Evolutionary conservation across 2,888 invertebrate genomes (phyloP), one percentile per base, ranked within the genome.

Genomic region (Micoletzkya japonica): DNA sequence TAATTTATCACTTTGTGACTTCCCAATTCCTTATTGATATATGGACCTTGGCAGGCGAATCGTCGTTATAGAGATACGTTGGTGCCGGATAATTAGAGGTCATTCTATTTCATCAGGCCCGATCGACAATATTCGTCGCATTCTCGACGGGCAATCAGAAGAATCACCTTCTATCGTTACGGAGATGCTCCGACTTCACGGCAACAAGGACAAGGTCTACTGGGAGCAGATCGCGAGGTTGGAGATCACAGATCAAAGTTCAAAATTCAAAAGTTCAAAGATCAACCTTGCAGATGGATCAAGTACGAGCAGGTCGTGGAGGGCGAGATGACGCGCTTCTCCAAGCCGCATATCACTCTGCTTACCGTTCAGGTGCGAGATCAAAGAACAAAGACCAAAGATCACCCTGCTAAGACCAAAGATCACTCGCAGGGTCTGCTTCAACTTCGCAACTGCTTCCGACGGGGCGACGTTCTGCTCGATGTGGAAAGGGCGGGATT

Each of bases 231-330:
- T 56, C 14, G 68, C 71, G 10, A 71, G 69, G 67, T 69, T 2
- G 6, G 44, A 14, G 20, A 14, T 44, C 20, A 10, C 44, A 44
- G 10, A 44, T 44, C 20, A 10, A 44, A 44, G 44, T 44, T 44
- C 14, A 44, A 14, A 44, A 44, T 44, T 14, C 20, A 20, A 44
- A 67, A 67, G n/a, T 32, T 30, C 2, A 14, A 14, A 44, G 10
- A 44, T 44, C 10, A 14, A 44, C 44, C 1, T 34, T 78, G 4
- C 78, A 88, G 88, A 74, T 88, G 88, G 88, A 86, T 88, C 39
- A 88, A 88, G 76, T 88, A 87, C 81, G 88, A 89, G 78, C 88
- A 88, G 78, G 87, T 87, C 74, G 88, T 88, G n/a, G 88, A 89
- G 78, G 88, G 88, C 72, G 88, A 87, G 2, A 87, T 87, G n/a